phyloP scores from a whole-genome alignment of 2,113 vertebrate species.

The Pterocles burchelli region DNA sequence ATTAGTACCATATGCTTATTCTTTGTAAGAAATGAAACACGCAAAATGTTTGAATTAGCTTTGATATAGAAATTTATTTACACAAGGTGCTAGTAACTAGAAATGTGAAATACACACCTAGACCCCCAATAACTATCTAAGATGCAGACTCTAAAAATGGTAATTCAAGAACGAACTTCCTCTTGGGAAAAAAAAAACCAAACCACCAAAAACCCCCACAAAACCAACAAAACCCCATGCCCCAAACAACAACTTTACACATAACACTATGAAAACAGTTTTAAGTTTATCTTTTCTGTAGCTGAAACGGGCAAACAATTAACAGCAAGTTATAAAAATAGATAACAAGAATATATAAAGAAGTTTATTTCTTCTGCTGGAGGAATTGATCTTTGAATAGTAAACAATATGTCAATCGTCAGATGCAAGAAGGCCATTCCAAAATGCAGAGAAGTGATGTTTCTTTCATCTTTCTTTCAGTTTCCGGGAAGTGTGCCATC shows the following conservation, averaged over 20 bases:
- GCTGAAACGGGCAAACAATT: background rate
- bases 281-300: background rate
- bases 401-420: background rate
- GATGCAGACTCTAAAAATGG: background rate
- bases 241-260: background rate
- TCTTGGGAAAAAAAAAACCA: background rate
- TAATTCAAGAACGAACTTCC: background rate
- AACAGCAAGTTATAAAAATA: background rate
- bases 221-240: fast-evolving
- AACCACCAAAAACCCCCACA: fast-evolving
- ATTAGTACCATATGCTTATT: background rate
- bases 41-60: background rate
- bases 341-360: fast-evolving
- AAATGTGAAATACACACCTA: background rate
- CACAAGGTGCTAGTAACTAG: background rate
- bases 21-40: background rate
- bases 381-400: background rate
- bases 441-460: fast-evolving
- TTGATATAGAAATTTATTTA: background rate
- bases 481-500: background rate
- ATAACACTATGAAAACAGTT: background rate
- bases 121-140: background rate
- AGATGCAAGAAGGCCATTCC: too few relatives aligned
- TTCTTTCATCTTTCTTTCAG: background rate
- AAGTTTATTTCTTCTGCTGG: background rate